Evolutionary conservation across 2,888 invertebrate genomes (phyloP).

Genomic region (Atherix ibis): DNA sequence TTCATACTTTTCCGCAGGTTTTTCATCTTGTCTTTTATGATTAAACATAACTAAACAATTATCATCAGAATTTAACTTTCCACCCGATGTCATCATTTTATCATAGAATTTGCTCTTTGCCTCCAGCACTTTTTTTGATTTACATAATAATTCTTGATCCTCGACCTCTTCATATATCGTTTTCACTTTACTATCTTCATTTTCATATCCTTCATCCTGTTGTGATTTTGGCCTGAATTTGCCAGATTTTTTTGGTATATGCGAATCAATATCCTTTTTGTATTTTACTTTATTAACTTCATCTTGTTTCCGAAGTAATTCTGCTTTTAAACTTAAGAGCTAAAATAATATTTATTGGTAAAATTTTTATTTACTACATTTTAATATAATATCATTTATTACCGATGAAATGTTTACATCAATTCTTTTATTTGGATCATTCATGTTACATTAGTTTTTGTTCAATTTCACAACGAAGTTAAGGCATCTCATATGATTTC

Average conservation of each 20-base stretch:
- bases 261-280: conserved; percentile 36
- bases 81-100: conserved; percentile 29
- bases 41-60: conserved; percentile 31
- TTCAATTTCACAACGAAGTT: no score
- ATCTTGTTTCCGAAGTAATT: conserved; percentile 70
- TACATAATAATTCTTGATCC: conserved; percentile 25
- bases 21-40: conserved; percentile 28
- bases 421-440: conserved; percentile 32
- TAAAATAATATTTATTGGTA: conserved; percentile 20
- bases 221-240: conserved; percentile 22
- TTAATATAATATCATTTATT: not conserved
- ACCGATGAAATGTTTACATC: conserved; percentile 30
- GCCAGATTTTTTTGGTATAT: conserved; percentile 29
- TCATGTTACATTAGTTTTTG: conserved; percentile 23
- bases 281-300: conserved; percentile 56
- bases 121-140: conserved; percentile 31
- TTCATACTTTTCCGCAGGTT: conserved; percentile 18
- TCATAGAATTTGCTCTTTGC: conserved; percentile 33
- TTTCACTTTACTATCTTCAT: no score
- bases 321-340: conserved; percentile 76
- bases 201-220: no score
- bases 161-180: conserved; percentile 26
- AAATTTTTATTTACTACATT: not conserved
- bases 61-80: conserved; percentile 27
- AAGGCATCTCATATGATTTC: no score